Percentiles rank a stretch among this genome's conserved stretches.
phyloP scores from a whole-genome alignment of 1,140 invertebrate species.

The Temnothorax nylanderi region DNA sequence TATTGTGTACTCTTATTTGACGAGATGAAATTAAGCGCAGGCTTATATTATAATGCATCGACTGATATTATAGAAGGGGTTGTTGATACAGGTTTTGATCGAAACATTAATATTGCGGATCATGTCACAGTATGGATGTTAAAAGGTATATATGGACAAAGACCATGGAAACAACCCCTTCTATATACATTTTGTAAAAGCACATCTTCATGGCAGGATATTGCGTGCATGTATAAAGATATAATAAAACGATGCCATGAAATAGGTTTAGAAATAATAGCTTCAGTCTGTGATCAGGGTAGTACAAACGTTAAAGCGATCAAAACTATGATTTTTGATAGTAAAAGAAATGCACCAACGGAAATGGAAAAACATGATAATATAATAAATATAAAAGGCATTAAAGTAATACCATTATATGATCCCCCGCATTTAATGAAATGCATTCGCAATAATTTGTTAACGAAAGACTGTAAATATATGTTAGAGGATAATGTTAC shows the following conservation, averaged over 20 bases:
- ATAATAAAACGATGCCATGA: neutral
- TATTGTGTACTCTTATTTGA: neutral
- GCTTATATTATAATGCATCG: neutral
- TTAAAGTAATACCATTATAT: neutral
- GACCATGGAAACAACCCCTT: neutral
- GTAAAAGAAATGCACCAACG: neutral
- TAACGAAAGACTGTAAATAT: neutral
- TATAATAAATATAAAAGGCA: neutral
- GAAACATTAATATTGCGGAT: neutral
- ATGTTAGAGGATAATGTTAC: neutral
- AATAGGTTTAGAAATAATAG: neutral
- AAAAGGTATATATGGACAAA: neutral
- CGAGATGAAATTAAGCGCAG: neutral
- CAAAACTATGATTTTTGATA: neutral
- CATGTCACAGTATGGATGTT: neutral
- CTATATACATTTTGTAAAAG: neutral
- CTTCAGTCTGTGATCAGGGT: conserved; percentile 6
- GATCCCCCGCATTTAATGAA: neutral
- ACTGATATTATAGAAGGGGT: neutral
- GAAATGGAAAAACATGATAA: neutral
- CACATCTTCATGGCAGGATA: neutral
- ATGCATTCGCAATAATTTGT: neutral
- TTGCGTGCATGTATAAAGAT: neutral
- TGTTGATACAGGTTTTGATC: neutral
- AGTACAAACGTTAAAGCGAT: neutral